phyloP scores from a whole-genome alignment of 2,113 vertebrate genomes.

The Zapornia atra region DNA sequence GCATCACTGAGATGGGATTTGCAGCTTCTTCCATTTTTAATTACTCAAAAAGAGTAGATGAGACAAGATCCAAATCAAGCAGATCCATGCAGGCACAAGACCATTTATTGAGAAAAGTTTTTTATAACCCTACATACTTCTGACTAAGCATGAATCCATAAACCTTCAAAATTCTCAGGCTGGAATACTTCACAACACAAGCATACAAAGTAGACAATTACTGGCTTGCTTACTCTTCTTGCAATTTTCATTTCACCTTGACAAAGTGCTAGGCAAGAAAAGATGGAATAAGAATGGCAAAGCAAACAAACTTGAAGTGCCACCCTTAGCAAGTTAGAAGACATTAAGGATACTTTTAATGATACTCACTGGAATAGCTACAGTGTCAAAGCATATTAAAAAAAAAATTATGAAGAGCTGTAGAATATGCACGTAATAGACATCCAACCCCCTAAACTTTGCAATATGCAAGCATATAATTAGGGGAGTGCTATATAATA shows the following conservation, averaged over 20 bases:
- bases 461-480: constrained; percentile 36
- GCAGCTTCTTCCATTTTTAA: background rate
- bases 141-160: background rate
- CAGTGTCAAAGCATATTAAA: constrained; percentile 3
- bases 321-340: background rate
- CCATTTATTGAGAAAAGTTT: background rate
- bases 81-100: background rate
- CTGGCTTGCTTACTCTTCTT: background rate
- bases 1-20: background rate
- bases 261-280: background rate
- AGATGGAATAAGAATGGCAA: background rate
- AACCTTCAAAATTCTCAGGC: background rate
- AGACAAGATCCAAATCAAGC: background rate
- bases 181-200: background rate
- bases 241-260: background rate
- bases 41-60: background rate
- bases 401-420: background rate
- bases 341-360: background rate
- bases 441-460: constrained; percentile 12
- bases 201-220: constrained; percentile 20
- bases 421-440: background rate
- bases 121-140: background rate
- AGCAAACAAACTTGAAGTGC: background rate
- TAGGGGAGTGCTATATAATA: constrained; percentile 30
- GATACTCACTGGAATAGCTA: background rate